phyloP scores from a whole-genome alignment of 2,797 vertebrate species.

The Channa striata region DNA sequence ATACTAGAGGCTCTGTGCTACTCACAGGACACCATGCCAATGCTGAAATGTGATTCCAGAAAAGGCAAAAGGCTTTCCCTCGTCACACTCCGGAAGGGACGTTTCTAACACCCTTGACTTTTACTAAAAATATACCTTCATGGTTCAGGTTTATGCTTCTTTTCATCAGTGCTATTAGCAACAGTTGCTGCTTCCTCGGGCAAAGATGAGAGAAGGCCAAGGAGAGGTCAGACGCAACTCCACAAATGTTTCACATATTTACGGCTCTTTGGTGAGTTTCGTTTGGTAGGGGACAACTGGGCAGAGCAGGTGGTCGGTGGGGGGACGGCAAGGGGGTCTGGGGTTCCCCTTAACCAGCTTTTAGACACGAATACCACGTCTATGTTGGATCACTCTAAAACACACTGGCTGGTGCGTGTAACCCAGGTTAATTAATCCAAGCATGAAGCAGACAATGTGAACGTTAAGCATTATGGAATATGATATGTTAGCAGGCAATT shows the following conservation, averaged over 20 bases:
- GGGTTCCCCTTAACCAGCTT: constrained; percentile 40
- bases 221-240: constrained; percentile 53
- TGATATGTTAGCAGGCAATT: too few species aligned
- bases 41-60: too few species aligned
- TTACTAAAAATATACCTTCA: constrained; percentile 51
- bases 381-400: constrained; percentile 21
- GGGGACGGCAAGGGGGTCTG: neutral
- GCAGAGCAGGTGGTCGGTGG: constrained; percentile 48
- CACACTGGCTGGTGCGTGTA: neutral
- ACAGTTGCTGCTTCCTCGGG: constrained; percentile 65
- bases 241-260: constrained; percentile 50
- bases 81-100: constrained; percentile 3
- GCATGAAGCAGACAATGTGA: neutral
- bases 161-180: constrained; percentile 25
- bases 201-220: constrained; percentile 42
- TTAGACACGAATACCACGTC: neutral
- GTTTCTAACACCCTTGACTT: constrained; percentile 18
- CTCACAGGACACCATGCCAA: too few species aligned
- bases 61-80: too few species aligned
- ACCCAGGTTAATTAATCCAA: too few species aligned
- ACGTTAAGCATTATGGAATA: too few species aligned
- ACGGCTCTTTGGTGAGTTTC: constrained; percentile 24
- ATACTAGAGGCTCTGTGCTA: too few species aligned
- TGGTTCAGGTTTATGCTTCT: constrained; percentile 34
- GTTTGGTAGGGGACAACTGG: constrained; percentile 59